Evolutionary conservation across 2,888 invertebrate species (phyloP).

Genomic region (Elegia similella): DNA sequence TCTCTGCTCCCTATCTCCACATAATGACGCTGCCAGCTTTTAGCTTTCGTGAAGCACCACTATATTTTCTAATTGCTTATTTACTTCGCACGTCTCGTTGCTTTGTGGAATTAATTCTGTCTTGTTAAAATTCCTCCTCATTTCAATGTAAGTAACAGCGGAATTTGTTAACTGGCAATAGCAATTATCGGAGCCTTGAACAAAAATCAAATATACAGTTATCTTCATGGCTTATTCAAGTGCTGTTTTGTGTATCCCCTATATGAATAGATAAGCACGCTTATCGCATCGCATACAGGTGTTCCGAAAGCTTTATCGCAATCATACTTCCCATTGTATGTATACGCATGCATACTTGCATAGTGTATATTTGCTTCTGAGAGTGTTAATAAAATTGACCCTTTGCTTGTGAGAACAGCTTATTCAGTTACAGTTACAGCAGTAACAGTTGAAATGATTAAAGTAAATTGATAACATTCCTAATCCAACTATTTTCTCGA

Average conservation of each 20-base stretch:
- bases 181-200: neutral
- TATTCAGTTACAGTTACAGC: neutral
- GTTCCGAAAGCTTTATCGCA: constrained; percentile 4
- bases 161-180: neutral
- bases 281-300: constrained; percentile 10
- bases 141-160: neutral
- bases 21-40: constrained; percentile 52
- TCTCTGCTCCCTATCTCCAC: constrained; percentile 56
- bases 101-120: constrained; percentile 16
- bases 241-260: neutral
- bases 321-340: constrained; percentile 7
- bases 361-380: neutral
- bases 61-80: constrained; percentile 10
- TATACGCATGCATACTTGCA: neutral
- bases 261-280: constrained; percentile 12
- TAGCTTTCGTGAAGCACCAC: constrained; percentile 30
- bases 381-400: neutral
- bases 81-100: constrained; percentile 12
- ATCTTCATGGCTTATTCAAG: neutral
- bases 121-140: constrained; percentile 10
- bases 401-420: neutral
- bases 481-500: neutral
- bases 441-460: neutral
- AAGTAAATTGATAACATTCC: neutral
- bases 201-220: neutral